Conservation (phyloP, 2,113 vertebrate genomes). For the Columba janthina region DNA sequence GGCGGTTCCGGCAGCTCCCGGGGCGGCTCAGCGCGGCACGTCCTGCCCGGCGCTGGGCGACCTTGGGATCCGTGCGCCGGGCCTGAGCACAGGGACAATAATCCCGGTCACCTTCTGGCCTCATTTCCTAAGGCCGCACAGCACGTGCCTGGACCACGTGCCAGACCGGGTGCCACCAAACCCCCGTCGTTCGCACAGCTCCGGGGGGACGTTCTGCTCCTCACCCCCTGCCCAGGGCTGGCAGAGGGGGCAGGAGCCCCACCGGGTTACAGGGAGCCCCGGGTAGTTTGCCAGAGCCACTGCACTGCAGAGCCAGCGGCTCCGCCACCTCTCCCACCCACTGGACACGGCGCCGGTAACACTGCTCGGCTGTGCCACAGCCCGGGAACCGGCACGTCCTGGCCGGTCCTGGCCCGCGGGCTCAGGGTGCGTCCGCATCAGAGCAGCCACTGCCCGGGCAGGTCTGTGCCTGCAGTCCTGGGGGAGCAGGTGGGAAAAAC, state of each 20-base stretch:
- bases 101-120: conserved; percentile 45
- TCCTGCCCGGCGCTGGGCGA: background rate
- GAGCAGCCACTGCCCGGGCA: background rate
- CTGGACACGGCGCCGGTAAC: background rate
- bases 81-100: conserved; percentile 2
- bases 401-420: background rate
- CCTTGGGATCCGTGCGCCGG: conserved; percentile 14
- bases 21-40: accelerated
- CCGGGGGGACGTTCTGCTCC: background rate
- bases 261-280: accelerated
- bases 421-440: background rate
- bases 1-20: background rate
- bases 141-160: background rate
- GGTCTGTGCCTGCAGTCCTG: too few relatives aligned
- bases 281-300: background rate
- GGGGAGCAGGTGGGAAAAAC: too few relatives aligned
- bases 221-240: background rate
- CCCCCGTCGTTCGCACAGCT: background rate
- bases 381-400: background rate
- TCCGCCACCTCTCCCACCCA: background rate
- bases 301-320: background rate
- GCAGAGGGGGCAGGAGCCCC: background rate
- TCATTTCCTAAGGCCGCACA: background rate
- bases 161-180: background rate
- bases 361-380: background rate